Percentiles rank a stretch among this genome's conserved stretches.
phyloP scores from a whole-genome alignment of 2,797 vertebrate genomes.

The Epinephelus awoara region DNA sequence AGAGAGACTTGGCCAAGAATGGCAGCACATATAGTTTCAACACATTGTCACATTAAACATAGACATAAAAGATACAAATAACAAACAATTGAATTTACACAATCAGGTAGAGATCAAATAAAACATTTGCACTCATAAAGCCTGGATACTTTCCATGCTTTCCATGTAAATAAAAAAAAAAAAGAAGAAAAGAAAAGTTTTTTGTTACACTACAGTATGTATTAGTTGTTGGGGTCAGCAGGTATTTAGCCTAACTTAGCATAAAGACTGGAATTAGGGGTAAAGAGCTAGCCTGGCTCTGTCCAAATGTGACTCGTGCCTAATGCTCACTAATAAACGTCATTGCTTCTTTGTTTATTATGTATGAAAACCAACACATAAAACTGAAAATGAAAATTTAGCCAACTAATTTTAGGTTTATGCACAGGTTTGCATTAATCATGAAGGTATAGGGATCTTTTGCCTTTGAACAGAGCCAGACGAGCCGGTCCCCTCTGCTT shows the following conservation, averaged over 20 bases:
- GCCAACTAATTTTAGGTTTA: neutral
- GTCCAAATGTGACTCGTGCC: too few relatives aligned
- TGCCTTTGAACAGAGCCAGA: neutral
- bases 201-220: neutral
- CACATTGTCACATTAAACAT: too few relatives aligned
- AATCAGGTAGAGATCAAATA: too few relatives aligned
- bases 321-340: neutral
- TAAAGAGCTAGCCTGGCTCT: neutral
- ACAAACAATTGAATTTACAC: too few relatives aligned
- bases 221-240: neutral
- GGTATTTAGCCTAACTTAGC: constrained; percentile 4
- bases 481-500: neutral
- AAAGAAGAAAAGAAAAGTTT: too few relatives aligned
- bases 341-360: neutral
- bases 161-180: too few relatives aligned
- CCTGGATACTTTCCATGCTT: too few relatives aligned
- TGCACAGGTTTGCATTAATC: neutral
- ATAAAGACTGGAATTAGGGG: neutral
- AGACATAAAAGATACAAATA: too few relatives aligned
- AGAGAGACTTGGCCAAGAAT: too few relatives aligned
- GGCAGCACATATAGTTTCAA: too few relatives aligned
- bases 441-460: neutral
- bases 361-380: neutral
- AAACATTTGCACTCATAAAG: too few relatives aligned
- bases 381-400: too few relatives aligned